Conservation (phyloP, 2,113 vertebrate genomes). For the Paralichthys olivaceus region DNA sequence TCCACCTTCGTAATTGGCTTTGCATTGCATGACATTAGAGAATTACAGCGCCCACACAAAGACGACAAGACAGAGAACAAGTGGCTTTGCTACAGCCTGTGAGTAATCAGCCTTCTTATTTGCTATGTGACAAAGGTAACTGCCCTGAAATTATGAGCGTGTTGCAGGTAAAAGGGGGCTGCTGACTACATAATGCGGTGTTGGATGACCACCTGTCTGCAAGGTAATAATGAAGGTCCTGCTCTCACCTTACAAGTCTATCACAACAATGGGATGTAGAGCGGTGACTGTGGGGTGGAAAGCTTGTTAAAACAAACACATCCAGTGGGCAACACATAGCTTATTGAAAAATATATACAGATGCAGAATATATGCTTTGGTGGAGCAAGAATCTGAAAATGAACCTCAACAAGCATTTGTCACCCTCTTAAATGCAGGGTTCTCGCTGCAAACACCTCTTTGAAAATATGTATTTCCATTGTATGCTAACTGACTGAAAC, state of each 20-base stretch:
- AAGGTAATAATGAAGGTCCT: conserved; percentile 65
- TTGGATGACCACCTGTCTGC: conserved; percentile 74
- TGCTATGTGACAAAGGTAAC: conserved; percentile 68
- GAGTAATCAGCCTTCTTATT: conserved; percentile 59
- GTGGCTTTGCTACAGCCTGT: conserved; percentile 37
- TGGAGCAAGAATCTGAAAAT: neutral
- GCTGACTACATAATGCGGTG: conserved; percentile 59
- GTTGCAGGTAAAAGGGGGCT: conserved; percentile 46
- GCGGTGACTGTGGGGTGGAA: conserved; percentile 10
- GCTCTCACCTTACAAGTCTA: conserved; percentile 74
- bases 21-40: conserved; percentile 65
- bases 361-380: neutral
- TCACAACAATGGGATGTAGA: conserved; percentile 40
- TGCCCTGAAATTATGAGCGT: conserved; percentile 63
- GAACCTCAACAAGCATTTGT: neutral
- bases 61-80: conserved; percentile 42
- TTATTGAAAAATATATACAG: neutral
- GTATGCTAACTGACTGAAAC: conserved; percentile 17
- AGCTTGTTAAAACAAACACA: conserved; percentile 21
- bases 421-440: neutral
- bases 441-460: neutral
- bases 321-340: neutral
- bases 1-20: conserved; percentile 67
- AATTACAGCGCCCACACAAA: conserved; percentile 54
- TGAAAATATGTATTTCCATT: conserved; percentile 1